Conservation (phyloP, 2,888 invertebrate genomes). For the Hofmannophila pseudospretella region DNA sequence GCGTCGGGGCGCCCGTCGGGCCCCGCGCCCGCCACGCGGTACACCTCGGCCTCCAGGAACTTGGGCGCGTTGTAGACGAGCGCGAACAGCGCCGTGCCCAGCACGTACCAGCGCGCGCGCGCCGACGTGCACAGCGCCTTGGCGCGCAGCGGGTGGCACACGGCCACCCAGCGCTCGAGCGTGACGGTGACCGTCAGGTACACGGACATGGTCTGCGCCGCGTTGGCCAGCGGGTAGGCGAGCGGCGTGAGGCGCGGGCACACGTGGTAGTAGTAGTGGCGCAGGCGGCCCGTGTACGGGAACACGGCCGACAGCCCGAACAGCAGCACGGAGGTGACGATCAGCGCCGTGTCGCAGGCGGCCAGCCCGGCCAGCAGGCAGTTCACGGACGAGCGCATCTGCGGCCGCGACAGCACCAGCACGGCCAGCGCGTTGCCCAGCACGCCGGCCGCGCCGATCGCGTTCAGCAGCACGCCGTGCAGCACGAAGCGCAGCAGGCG, state of each 20-base stretch:
- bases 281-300: conserved; percentile 87
- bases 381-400: conserved; percentile 98
- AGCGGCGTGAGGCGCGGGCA: conserved; percentile 89
- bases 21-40: conserved; percentile 46
- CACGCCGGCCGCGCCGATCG: conserved; percentile 89
- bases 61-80: conserved; percentile 91
- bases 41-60: conserved; percentile 82
- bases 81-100: conserved; percentile 88
- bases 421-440: conserved; percentile 94
- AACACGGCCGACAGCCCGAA: conserved; percentile 93
- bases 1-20: conserved; percentile 59
- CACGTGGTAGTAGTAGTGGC: conserved; percentile 86
- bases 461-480: conserved; percentile 88
- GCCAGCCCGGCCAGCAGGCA: conserved; percentile 95
- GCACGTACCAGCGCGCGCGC: conserved; percentile 91
- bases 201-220: conserved; percentile 95
- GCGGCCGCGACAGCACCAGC: conserved; percentile 92
- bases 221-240: conserved; percentile 90
- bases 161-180: conserved; percentile 95
- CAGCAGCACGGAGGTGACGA: conserved; percentile 89
- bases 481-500: conserved; percentile 87
- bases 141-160: conserved; percentile 92
- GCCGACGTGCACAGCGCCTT: conserved; percentile 92
- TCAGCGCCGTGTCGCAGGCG: conserved; percentile 93
- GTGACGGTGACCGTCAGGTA: conserved; percentile 95